Conservation (phyloP, 2,888 invertebrate genomes). For the Deroplatys truncata region DNA sequence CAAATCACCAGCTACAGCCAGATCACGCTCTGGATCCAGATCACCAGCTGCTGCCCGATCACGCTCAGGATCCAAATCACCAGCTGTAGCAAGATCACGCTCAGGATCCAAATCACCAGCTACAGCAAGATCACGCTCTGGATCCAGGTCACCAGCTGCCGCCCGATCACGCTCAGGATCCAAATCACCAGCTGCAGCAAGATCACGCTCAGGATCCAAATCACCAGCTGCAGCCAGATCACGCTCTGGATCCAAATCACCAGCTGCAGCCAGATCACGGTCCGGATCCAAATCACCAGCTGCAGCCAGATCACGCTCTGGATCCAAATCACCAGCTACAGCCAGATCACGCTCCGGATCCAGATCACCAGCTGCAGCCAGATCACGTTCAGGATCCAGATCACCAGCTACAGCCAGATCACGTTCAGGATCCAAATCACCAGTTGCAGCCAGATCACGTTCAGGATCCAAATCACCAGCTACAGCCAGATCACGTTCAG, state of each 20-base stretch:
- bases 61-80: constrained; percentile 32
- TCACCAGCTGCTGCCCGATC: constrained; percentile 25
- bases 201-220: constrained; percentile 34
- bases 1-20: not conserved
- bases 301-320: constrained; percentile 33
- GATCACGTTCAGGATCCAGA: constrained; percentile 34
- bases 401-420: constrained; percentile 26
- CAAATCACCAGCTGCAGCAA: constrained; percentile 30
- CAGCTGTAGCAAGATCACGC: constrained; percentile 25
- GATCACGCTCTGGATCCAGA: constrained; percentile 29
- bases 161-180: constrained; percentile 27
- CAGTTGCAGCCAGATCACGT: constrained; percentile 31
- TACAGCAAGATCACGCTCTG: constrained; percentile 29
- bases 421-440: constrained; percentile 33
- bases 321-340: constrained; percentile 19
- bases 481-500: constrained; percentile 29
- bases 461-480: constrained; percentile 34
- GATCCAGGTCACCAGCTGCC: constrained; percentile 33
- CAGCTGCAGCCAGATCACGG: constrained; percentile 33
- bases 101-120: constrained; percentile 33
- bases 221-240: constrained; percentile 33
- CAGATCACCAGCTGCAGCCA: constrained; percentile 15
- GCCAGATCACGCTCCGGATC: constrained; percentile 37
- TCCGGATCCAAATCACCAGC: constrained; percentile 33
- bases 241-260: constrained; percentile 33